Base-by-base conservation (phyloP, 2,113 vertebrate species). In the Chrysemys picta region DNA sequence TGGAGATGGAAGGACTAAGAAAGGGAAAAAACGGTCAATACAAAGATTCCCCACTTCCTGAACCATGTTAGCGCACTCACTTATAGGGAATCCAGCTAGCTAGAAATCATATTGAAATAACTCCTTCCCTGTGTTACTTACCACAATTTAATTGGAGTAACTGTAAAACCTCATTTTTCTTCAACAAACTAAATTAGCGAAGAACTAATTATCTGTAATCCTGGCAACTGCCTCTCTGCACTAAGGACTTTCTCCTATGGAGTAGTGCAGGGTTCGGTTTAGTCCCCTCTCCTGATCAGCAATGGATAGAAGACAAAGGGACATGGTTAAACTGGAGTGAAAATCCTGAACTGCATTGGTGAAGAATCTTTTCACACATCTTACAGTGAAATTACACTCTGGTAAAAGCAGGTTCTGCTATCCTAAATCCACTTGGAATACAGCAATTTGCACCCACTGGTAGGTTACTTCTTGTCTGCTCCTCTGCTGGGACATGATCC, bases 1-100 rank as follows among this genome's bases (percentile, higher is more conserved):
- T 99, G 99, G 80, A 99, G 98, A 94, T 99, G 99, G 96, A 99
- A 99, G 56, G 99, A 99, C 99, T 99, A 57, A 13, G 65, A 88
- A 86, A 93, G 50, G 95, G 11, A 95, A 80, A 42, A 24, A 50
- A 81, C 42, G 10, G 85, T 88, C 52, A 59, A 91, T 4, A 57
- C 2, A 35, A 27, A 84, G 80, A 82, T 0, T 6, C 6, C 1
- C 5, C 22, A 25, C 22, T 62, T 50, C 62, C 47, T 65, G 69
- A 19, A 29, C 10, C 25, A 1, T 52, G 54, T 1, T 13, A 86
- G 24, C 3, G 6, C 6, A 16, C 0, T 82, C 52, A 65, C 49
- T 91, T 31, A 86, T 24, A 8, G 1, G 6, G 65, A 78, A 12
- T 78, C 11, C 2, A 29, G 42, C 75, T 47, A 47, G 75, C 22